Base-by-base conservation (phyloP, 2,888 invertebrate genomes). In the Pristionchus japonicus region DNA sequence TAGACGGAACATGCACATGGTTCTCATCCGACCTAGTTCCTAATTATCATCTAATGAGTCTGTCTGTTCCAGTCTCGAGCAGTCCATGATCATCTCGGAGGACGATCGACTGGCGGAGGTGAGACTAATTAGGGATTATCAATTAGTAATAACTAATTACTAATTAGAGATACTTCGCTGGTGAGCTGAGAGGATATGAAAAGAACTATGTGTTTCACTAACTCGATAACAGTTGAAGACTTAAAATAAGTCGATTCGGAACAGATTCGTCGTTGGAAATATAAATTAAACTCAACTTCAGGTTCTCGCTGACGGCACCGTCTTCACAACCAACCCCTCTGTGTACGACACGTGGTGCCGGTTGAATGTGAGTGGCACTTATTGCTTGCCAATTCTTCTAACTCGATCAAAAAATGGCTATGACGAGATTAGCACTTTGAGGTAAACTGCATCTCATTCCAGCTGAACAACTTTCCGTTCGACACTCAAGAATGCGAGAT, bases 41-140 rank as follows among this genome's bases (percentile, higher is more conserved):
- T n/a, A n/a, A n/a, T n/a, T n/a, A n/a, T n/a, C n/a, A n/a, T n/a
- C n/a, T n/a, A n/a, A n/a, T n/a, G n/a, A n/a, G n/a, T n/a, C 2
- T 49, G 1, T 27, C 7, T 1, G n/a, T 77, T 87, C 1, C 77
- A 87, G 87, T 77, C 77, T 87, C 27, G 77, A 74, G 4, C 77
- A 87, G 40, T 17, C 77, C 1, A 31, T 40, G 40, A 87, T 87
- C 47, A 87, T 87, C 77, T n/a, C 52, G 23, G 87, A 87, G 27
- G 87, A 87, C 37, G 87, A 87, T n/a, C 61, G 87, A 87, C 37
- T 87, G 31, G 87, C 87, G 15, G 87, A 87, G 57, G 86, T 86
- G 17, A 20, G 3, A 52, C 17, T 11, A 7, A 11, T 52, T 17
- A 7, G 17, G 0, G 3, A 67, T 9, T 31, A n/a, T 15, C 1